Evolutionary conservation across 2,888 invertebrate genomes (phyloP).

Genomic region (Pediacus dermestoides): DNA sequence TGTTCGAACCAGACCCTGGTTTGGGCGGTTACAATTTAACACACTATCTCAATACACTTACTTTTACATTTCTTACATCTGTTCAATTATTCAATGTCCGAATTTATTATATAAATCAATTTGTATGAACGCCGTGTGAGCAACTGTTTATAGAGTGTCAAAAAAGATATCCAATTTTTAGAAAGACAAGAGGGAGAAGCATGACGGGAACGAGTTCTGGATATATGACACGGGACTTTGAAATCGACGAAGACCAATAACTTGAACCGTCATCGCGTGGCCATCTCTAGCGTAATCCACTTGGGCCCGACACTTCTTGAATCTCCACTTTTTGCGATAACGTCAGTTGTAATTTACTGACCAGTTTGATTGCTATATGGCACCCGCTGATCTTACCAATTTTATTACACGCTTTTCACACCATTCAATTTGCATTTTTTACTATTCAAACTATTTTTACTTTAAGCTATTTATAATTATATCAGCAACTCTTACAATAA

Average conservation of each 20-base stretch:
- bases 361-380: constrained; percentile 46
- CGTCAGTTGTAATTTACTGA: constrained; percentile 48
- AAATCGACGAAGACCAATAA: constrained; percentile 47
- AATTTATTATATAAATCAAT: constrained; percentile 27
- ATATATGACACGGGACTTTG: constrained; percentile 46
- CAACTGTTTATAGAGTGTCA: constrained; percentile 36
- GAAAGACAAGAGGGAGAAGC: constrained; percentile 30
- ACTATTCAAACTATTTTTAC: too few species aligned
- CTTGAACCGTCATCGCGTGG: constrained; percentile 44
- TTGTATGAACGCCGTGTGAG: constrained; percentile 18
- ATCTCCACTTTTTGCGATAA: constrained; percentile 46
- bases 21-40: too few species aligned
- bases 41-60: too few species aligned
- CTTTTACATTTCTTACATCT: too few species aligned
- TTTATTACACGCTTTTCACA: too few species aligned
- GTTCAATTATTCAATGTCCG: too few species aligned
- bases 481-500: too few species aligned
- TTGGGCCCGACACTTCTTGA: constrained; percentile 46
- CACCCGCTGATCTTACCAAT: too few species aligned
- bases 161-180: constrained; percentile 37
- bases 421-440: too few species aligned
- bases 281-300: constrained; percentile 45
- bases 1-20: too few species aligned
- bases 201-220: constrained; percentile 19
- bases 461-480: too few species aligned